Conservation (phyloP, 1,140 invertebrate genomes). For the Drosophila pachea region DNA sequence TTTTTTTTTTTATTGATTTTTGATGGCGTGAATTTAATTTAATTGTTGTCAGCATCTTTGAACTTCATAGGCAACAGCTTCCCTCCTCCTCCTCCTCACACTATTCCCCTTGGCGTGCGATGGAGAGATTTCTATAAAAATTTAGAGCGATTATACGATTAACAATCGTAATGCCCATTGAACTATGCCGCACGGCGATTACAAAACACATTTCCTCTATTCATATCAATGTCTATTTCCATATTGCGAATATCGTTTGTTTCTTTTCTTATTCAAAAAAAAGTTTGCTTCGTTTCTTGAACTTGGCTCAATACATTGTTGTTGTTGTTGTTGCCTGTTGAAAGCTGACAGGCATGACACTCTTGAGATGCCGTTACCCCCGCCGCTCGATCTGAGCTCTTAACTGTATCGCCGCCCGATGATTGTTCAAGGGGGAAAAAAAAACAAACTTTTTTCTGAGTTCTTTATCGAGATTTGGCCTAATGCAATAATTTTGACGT, state of each 20-base stretch:
- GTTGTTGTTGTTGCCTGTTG: conserved; percentile 19
- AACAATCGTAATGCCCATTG: conserved; percentile 55
- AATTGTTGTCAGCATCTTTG: conserved; percentile 77
- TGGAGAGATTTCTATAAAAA: conserved; percentile 54
- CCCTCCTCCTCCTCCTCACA: neutral
- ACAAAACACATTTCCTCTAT: conserved; percentile 62
- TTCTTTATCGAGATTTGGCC: conserved; percentile 49
- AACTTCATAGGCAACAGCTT: conserved; percentile 37
- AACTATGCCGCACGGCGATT: conserved; percentile 57
- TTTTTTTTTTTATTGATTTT: conserved; percentile 62
- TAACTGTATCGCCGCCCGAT: conserved; percentile 33
- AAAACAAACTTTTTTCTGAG: conserved; percentile 8
- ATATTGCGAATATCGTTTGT: conserved; percentile 25
- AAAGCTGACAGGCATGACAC: conserved; percentile 21
- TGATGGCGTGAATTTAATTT: conserved; percentile 68
- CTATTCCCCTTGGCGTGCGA: neutral
- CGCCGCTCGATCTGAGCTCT: conserved; percentile 37
- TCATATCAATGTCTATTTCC: neutral
- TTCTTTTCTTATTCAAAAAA: conserved; percentile 8
- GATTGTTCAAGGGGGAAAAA: conserved; percentile 39
- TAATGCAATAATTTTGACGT: conserved; percentile 45
- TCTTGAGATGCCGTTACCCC: conserved; percentile 46
- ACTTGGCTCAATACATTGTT: conserved; percentile 22
- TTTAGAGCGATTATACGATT: conserved; percentile 68
- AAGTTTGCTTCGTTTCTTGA: conserved; percentile 34